Evolutionary conservation across 1,140 invertebrate species (phyloP).

Genomic region (Solen grandis): DNA sequence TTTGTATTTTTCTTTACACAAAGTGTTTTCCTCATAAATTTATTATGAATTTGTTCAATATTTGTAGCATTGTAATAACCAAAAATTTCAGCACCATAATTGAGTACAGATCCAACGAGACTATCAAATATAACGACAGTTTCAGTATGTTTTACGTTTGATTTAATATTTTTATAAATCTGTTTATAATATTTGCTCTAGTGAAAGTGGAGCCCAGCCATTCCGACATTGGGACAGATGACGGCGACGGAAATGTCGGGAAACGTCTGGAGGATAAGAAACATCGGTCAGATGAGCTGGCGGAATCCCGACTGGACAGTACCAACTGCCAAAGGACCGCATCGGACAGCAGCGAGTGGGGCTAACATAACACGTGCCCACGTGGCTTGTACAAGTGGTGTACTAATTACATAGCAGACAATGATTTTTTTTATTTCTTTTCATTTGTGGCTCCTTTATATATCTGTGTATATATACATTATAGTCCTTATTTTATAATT

Average conservation of each 20-base stretch:
- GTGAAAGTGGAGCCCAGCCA: not conserved
- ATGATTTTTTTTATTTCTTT: no score
- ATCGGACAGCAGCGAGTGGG: not conserved
- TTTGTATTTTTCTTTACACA: no score
- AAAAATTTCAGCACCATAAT: no score
- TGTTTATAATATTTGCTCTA: slow-evolving; percentile 1
- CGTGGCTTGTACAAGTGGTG: no score
- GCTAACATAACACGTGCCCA: not conserved
- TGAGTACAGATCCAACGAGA: no score
- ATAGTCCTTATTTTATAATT: no score
- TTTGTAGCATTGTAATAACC: no score
- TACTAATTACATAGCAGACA: no score
- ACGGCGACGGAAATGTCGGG: slow-evolving; percentile 34
- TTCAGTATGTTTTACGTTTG: not conserved
- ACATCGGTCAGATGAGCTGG: not conserved
- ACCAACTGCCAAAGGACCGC: not conserved
- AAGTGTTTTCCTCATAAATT: no score
- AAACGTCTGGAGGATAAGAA: slow-evolving; percentile 20
- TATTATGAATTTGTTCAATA: no score
- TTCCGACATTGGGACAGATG: not conserved
- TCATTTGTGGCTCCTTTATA: no score
- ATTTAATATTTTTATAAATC: not conserved
- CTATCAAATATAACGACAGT: not conserved
- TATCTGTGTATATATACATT: no score
- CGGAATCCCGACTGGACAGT: not conserved